A percentile compares a stretch with the other conserved stretches of the same genome.
These are phyloP conservation scores for Scopus umbretta DNA, from an alignment of 2,113 vertebrate species.

Conservation along the genomic window DNA sequence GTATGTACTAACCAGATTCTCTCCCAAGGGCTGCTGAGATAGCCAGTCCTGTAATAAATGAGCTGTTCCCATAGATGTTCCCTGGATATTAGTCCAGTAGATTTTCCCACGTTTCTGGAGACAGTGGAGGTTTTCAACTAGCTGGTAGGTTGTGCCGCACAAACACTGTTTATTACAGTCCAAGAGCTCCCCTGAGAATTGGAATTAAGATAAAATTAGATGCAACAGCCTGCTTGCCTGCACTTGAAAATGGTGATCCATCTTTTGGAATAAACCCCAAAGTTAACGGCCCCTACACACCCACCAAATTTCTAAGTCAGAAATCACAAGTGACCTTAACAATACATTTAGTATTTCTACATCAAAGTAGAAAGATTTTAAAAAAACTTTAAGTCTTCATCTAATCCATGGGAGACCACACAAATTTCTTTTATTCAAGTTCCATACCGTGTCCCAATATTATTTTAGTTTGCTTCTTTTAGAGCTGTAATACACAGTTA, in stretches of 20 bases:
- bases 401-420: background rate
- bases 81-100: background rate
- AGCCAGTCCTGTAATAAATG: background rate
- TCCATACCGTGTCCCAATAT: background rate
- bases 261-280: background rate
- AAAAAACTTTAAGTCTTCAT: background rate
- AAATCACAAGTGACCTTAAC: background rate
- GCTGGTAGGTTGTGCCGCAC: background rate
- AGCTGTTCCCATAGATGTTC: background rate
- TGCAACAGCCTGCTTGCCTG: background rate
- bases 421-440: background rate
- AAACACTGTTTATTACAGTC: no score
- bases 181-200: background rate
- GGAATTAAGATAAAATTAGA: conserved; percentile 42
- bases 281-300: background rate
- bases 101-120: conserved; percentile 38
- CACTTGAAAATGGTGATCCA: background rate
- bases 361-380: background rate
- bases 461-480: background rate
- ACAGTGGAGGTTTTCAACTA: background rate
- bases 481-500: background rate
- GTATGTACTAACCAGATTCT: background rate
- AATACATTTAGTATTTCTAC: background rate
- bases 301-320: background rate
- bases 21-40: background rate